Percentiles rank a stretch among this genome's conserved stretches.
Evolutionary conservation across 2,797 vertebrate genomes (phyloP).

Genomic region (Hipposideros larvatus): DNA sequence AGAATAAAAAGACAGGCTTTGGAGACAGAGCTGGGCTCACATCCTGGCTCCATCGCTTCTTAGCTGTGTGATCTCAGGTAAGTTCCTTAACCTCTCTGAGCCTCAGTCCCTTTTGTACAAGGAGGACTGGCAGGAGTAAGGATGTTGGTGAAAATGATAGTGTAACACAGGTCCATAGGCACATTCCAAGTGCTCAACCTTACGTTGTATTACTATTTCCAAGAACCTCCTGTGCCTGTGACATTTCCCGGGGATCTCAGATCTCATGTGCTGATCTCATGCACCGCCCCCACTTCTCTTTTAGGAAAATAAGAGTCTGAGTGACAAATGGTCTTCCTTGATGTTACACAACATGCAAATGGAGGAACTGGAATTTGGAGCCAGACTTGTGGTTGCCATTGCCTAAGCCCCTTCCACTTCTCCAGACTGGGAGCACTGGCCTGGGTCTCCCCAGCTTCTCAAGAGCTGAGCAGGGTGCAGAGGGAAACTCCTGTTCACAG

Average conservation of each 20-base stretch:
- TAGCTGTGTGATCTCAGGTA: not conserved
- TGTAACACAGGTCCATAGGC: not conserved
- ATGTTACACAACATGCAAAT: not conserved
- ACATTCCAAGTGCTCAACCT: rapidly evolving
- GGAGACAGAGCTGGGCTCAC: not conserved
- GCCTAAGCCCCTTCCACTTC: not conserved
- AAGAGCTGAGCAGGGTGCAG: not conserved
- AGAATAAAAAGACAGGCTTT: not conserved
- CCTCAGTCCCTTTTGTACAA: not conserved
- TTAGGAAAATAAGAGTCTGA: not conserved
- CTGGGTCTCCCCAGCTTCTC: not conserved
- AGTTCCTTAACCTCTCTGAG: conserved; percentile 14
- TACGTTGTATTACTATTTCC: not conserved
- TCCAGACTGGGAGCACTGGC: not conserved
- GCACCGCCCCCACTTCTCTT: not conserved
- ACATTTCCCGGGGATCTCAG: not conserved
- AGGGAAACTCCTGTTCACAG: not conserved
- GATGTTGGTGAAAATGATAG: not conserved
- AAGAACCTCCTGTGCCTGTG: not conserved
- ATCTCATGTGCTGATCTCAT: not conserved
- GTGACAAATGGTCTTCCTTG: not conserved
- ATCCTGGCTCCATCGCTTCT: not conserved
- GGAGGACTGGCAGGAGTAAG: not conserved
- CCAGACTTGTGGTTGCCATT: not conserved
- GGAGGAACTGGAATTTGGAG: not conserved